Evolutionary conservation across 2,113 vertebrate species (phyloP).

Genomic region (Archilochus colubris): DNA sequence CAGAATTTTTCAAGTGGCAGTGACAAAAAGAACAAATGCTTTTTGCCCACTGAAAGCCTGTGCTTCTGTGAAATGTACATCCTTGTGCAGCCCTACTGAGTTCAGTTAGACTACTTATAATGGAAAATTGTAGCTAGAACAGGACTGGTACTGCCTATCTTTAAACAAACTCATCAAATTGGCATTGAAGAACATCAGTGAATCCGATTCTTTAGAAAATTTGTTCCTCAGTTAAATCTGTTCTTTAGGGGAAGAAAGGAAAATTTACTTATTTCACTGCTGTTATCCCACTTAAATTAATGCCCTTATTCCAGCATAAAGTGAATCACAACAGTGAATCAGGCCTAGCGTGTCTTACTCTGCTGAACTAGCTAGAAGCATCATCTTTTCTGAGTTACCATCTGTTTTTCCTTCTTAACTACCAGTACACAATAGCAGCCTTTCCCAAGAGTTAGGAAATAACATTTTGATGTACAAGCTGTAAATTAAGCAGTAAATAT

Average conservation of each 20-base stretch:
- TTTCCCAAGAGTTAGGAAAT: constrained; percentile 20
- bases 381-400: neutral
- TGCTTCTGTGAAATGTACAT: neutral
- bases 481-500: constrained; percentile 35
- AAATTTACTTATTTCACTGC: neutral
- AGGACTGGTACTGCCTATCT: neutral
- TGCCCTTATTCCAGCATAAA: neutral
- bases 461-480: constrained; percentile 33
- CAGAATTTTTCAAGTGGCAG: neutral
- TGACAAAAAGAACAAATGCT: neutral
- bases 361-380: constrained; percentile 15
- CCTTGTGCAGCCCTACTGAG: neutral
- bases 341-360: neutral
- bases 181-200: neutral
- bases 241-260: neutral
- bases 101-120: neutral
- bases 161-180: neutral
- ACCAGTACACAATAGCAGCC: neutral
- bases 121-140: neutral
- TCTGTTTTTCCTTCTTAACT: constrained; percentile 6
- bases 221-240: neutral
- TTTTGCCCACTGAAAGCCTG: neutral
- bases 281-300: neutral
- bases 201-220: constrained; percentile 15
- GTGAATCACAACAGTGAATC: neutral